Conservation (phyloP, 2,888 invertebrate genomes). For the Tiphia femorata region DNA sequence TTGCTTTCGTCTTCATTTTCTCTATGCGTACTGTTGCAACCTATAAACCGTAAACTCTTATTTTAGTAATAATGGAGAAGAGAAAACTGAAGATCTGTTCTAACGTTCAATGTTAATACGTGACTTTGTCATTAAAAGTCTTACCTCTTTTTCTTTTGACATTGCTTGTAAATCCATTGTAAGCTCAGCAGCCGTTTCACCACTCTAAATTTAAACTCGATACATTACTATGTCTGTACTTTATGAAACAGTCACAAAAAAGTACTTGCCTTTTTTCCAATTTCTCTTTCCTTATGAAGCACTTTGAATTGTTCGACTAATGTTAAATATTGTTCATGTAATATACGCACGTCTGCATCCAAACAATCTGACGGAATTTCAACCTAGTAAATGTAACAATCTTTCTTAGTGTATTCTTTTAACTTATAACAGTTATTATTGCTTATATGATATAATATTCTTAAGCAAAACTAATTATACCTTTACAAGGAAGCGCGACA, state of each 20-base stretch:
- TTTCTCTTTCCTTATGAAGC: conserved; percentile 79
- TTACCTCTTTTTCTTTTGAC: conserved; percentile 79
- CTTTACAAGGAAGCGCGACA: conserved; percentile 72
- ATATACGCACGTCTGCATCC: conserved; percentile 80
- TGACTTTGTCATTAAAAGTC: conserved; percentile 4
- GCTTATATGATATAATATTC: background rate
- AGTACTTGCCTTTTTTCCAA: conserved; percentile 61
- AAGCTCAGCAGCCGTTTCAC: conserved; percentile 82
- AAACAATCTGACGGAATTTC: conserved; percentile 82
- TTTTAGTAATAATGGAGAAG: background rate
- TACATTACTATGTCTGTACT: background rate
- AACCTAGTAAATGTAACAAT: conserved; percentile 67
- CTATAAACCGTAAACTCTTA: conserved; percentile 17
- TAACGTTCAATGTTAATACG: too few species aligned
- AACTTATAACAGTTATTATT: background rate
- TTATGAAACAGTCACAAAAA: too few species aligned
- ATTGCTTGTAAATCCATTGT: conserved; percentile 87
- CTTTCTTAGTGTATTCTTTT: background rate
- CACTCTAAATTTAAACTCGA: conserved; percentile 60
- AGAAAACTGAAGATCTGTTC: too few species aligned
- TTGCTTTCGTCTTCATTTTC: conserved; percentile 56
- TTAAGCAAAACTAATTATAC: conserved; percentile 31
- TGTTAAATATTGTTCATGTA: conserved; percentile 80
- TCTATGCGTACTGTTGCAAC: conserved; percentile 50
- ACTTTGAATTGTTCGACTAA: conserved; percentile 86